A percentile compares a stretch with the other conserved stretches of the same genome.
Evolutionary conservation across 2,888 invertebrate genomes (phyloP).

Genomic region (Eugnorisma glareosa): DNA sequence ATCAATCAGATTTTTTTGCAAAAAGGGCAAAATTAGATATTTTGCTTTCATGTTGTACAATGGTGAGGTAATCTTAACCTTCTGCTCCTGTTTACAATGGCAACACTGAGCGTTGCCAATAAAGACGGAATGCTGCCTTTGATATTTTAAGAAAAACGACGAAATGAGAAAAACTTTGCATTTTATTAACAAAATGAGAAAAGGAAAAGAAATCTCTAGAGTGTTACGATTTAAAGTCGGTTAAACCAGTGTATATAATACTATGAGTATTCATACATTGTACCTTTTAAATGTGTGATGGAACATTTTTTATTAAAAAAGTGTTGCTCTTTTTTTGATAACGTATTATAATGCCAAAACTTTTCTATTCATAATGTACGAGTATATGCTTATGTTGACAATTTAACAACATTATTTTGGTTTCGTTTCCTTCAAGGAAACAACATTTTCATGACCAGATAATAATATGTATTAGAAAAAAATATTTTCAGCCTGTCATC

Average conservation of each 20-base stretch:
- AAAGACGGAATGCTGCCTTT: conserved; percentile 35
- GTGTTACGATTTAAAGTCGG: not conserved
- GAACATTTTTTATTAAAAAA: not conserved
- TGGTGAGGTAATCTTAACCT: not conserved
- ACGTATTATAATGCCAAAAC: too few species aligned
- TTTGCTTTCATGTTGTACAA: not conserved
- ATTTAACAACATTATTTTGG: not conserved
- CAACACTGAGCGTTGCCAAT: conserved; percentile 37
- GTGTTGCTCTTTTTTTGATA: not conserved
- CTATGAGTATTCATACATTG: not conserved
- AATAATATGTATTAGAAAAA: too few species aligned
- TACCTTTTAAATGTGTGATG: not conserved
- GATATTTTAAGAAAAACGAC: conserved; percentile 50
- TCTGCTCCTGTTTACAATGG: not conserved
- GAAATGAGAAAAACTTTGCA: conserved; percentile 49
- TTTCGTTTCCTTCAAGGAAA: not conserved
- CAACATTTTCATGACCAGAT: not conserved
- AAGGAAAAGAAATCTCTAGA: not conserved
- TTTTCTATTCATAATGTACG: too few species aligned
- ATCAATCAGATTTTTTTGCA: not conserved
- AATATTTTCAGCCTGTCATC: too few species aligned
- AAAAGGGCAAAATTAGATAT: not conserved
- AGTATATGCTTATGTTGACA: not conserved
- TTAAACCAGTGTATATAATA: not conserved
- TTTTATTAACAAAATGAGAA: conserved; percentile 25